Evolutionary conservation across 2,888 invertebrate species (phyloP), one percentile per base, ranked within the genome.

Genomic region (Phaedon cochleariae): DNA sequence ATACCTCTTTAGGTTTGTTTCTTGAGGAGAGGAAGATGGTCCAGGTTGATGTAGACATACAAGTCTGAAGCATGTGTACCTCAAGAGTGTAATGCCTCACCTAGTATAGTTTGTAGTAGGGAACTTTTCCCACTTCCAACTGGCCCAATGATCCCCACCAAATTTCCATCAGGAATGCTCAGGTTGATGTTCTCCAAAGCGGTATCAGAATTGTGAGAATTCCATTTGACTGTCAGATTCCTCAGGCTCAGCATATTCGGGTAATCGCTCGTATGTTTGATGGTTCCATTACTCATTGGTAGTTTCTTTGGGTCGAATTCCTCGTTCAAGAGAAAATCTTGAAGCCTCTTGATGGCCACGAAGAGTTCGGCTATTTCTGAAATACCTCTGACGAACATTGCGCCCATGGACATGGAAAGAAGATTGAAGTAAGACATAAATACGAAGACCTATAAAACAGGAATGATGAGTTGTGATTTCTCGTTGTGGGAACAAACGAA

Each of bases 51-150:
- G n/a, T n/a, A n/a, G n/a, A n/a, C n/a, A n/a, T n/a, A n/a, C n/a
- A n/a, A n/a, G n/a, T n/a, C n/a, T n/a, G n/a, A n/a, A n/a, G n/a
- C n/a, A n/a, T n/a, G n/a, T n/a, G n/a, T n/a, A n/a, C n/a, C n/a
- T n/a, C n/a, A n/a, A n/a, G n/a, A n/a, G n/a, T n/a, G n/a, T n/a
- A n/a, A n/a, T n/a, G n/a, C n/a, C n/a, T 53, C 10, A 71, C 72
- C 72, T 4, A 96, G 84, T 55, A 96, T 86, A 0, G 91, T 90
- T 74, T 90, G 89, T 0, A 93, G 83, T 0, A 93, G 77, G 0
- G 91, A 90, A 0, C 90, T 89, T 70, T 92, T 89, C 10, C 88
- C 88, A 48, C 87, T 83, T 1, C 88, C 88, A 0, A 88, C 88
- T 2, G 87, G 84, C 45, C 88, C 88, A 60, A 89, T 87, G 21